Conservation (phyloP, 2,797 vertebrate genomes). For the Ctenopoma multispine region DNA sequence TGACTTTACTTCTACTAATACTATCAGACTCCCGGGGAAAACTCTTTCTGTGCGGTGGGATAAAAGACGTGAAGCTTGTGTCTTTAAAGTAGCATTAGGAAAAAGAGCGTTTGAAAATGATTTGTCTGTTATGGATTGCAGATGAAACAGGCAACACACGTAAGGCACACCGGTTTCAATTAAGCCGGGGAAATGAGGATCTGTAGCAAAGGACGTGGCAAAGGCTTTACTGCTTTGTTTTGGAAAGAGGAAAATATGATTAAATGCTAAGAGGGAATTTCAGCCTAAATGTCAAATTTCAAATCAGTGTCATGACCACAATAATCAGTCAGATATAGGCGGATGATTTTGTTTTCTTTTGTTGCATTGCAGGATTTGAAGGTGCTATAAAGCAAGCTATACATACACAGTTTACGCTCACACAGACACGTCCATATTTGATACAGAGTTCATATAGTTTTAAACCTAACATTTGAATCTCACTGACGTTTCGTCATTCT, state of each 20-base stretch:
- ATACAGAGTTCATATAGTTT: too few relatives aligned
- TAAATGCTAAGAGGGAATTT: slow-evolving; percentile 36
- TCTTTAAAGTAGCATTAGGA: slow-evolving; percentile 56
- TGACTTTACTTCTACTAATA: slow-evolving; percentile 60
- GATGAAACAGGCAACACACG: slow-evolving; percentile 44
- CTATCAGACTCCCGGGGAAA: slow-evolving; percentile 42
- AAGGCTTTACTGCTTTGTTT: slow-evolving; percentile 52
- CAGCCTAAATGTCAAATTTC: slow-evolving; percentile 50
- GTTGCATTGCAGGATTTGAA: not conserved
- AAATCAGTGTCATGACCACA: slow-evolving; percentile 32
- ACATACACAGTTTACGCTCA: not conserved
- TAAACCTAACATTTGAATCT: not conserved
- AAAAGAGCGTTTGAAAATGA: slow-evolving; percentile 56
- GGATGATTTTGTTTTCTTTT: not conserved
- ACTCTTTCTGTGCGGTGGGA: slow-evolving; percentile 36
- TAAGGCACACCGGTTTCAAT: slow-evolving; percentile 46
- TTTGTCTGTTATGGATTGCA: slow-evolving; percentile 59
- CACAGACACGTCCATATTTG: not conserved
- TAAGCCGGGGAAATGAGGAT: slow-evolving; percentile 52
- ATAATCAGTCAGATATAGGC: slow-evolving; percentile 1
- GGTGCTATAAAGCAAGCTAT: not conserved
- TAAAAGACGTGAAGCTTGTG: slow-evolving; percentile 33
- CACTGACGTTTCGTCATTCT: slow-evolving; percentile 2
- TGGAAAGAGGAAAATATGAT: slow-evolving; percentile 35
- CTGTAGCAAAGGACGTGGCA: slow-evolving; percentile 33